Evolutionary conservation across 1,140 invertebrate species (phyloP).

Genomic region (Monochamus saltuarius): DNA sequence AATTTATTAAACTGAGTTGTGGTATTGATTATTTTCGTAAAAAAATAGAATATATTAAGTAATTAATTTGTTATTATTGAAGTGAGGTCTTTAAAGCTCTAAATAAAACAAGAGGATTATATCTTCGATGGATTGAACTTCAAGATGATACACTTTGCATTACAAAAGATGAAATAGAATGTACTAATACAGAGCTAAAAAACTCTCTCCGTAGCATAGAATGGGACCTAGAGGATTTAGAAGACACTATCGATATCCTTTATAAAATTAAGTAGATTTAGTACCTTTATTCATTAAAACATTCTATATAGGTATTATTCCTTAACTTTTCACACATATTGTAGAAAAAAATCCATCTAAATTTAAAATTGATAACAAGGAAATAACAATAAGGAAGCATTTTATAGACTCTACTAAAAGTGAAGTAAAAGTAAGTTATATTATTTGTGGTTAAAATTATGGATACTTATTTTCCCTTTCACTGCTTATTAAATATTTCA

Average conservation of each 20-base stretch:
- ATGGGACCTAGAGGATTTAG: conserved; percentile 94
- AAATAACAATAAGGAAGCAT: conserved; percentile 77
- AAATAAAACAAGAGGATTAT: conserved; percentile 85
- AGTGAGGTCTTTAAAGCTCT: conserved; percentile 94
- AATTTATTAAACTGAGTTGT: neutral
- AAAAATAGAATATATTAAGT: too few species aligned
- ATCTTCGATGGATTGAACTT: conserved; percentile 84
- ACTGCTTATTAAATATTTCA: too few species aligned
- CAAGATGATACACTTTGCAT: conserved; percentile 68
- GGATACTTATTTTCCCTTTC: too few species aligned
- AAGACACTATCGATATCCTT: conserved; percentile 97
- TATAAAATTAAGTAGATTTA: conserved; percentile 7
- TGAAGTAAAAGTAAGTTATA: conserved; percentile 77
- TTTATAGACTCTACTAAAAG: conserved; percentile 89
- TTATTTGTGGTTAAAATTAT: too few species aligned
- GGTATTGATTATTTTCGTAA: neutral
- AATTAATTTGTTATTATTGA: conserved; percentile 46
- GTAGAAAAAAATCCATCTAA: conserved; percentile 94
- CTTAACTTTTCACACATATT: conserved; percentile 69
- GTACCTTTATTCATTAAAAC: neutral
- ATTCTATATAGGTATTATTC: too few species aligned
- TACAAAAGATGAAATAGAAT: conserved; percentile 81
- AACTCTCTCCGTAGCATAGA: conserved; percentile 92
- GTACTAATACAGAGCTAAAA: conserved; percentile 88
- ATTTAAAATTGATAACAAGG: conserved; percentile 90